Evolutionary conservation across 2,888 invertebrate species (phyloP).

Genomic region (Hyposoter dolosus): DNA sequence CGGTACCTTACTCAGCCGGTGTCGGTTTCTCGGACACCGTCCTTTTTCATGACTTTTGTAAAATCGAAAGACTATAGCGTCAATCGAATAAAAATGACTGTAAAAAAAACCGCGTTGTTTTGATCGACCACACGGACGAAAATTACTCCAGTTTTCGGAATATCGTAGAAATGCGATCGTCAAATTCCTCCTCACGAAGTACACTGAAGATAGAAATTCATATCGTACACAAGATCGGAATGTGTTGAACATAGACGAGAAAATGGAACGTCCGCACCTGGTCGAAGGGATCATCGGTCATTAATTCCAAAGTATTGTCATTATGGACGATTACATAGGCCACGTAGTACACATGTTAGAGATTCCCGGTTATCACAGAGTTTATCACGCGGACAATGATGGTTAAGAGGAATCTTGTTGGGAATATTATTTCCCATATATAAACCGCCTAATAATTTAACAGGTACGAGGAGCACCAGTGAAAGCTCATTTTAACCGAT

Average conservation of each 20-base stretch:
- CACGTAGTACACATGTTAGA: not conserved
- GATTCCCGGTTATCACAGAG: conserved; percentile 43
- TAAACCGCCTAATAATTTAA: conserved; percentile 55
- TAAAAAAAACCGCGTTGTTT: too few relatives aligned
- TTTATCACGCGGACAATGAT: conserved; percentile 37
- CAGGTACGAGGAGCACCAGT: conserved; percentile 9
- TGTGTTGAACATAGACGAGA: conserved; percentile 12
- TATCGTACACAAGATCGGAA: conserved; percentile 42
- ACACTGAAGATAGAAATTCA: not conserved
- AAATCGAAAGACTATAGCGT: too few relatives aligned
- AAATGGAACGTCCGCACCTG: conserved; percentile 6
- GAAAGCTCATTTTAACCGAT: conserved; percentile 51
- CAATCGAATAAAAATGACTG: too few relatives aligned
- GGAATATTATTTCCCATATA: conserved; percentile 38
- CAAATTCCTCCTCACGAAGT: too few relatives aligned
- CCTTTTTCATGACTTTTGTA: too few relatives aligned
- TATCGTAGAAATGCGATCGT: too few relatives aligned
- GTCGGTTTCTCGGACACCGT: too few relatives aligned
- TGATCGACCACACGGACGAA: too few relatives aligned
- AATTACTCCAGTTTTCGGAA: too few relatives aligned
- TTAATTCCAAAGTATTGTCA: conserved; percentile 61
- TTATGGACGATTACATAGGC: conserved; percentile 21
- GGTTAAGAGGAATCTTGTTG: conserved; percentile 46
- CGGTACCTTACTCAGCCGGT: too few relatives aligned
- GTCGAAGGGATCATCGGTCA: conserved; percentile 35